These are phyloP conservation scores for Ornithoptera priamus DNA, from an alignment of 2,888 invertebrate species.

Conservation along the genomic window DNA sequence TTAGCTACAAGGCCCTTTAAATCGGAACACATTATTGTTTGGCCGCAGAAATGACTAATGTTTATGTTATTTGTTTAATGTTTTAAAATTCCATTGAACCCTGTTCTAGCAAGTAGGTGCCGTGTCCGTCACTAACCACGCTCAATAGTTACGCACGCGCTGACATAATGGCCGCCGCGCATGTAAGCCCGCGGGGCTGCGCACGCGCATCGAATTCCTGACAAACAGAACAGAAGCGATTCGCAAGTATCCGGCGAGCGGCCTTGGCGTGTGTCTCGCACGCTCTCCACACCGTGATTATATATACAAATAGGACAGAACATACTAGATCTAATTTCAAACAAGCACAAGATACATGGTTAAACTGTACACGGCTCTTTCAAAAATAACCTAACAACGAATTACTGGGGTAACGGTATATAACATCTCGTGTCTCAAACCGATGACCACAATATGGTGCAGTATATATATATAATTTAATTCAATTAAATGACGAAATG, in stretches of 20 bases:
- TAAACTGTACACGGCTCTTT: too few species aligned
- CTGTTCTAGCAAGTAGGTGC: background rate
- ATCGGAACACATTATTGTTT: too few species aligned
- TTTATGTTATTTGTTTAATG: background rate
- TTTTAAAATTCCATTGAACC: background rate
- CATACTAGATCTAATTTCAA: slow-evolving; percentile 3
- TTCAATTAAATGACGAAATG: too few species aligned
- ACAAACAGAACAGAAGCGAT: slow-evolving; percentile 12
- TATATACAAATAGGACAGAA: background rate
- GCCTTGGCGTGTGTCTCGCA: slow-evolving; percentile 24
- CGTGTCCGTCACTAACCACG: slow-evolving; percentile 25
- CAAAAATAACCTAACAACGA: too few species aligned
- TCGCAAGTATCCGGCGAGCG: slow-evolving; percentile 3
- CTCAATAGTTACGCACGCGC: slow-evolving; percentile 19
- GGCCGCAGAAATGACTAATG: too few species aligned
- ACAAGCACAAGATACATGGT: too few species aligned
- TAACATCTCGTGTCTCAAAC: too few species aligned
- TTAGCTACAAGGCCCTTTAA: too few species aligned
- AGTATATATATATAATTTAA: too few species aligned
- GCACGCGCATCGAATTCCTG: slow-evolving; percentile 36
- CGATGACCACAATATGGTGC: too few species aligned
- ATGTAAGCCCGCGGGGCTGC: slow-evolving; percentile 25
- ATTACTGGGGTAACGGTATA: too few species aligned
- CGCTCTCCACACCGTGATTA: background rate
- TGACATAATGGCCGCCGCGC: slow-evolving; percentile 20